Base-by-base conservation (phyloP, 64 coral and sea anemone genomes). In the Anthopleura sola region DNA sequence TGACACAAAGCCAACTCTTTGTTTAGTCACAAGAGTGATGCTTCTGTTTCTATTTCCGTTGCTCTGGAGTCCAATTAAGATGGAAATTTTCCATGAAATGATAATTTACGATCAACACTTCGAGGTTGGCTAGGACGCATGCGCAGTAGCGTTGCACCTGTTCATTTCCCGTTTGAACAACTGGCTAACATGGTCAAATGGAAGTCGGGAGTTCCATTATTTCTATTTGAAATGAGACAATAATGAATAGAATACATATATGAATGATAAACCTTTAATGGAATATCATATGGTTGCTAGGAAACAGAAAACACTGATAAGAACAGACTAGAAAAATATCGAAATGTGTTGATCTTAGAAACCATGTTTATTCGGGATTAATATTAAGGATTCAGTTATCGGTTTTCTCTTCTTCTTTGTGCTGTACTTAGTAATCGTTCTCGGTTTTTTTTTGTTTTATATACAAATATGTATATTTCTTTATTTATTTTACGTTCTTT, bases 21-120 rank as follows among this genome's bases (percentile, higher is more conserved):
- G 58, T 62, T 62, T 62, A 26, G 58, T 26, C 58, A n/a, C 58
- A 26, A 62, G 58, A 62, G 58, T 26, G 58, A 62, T 62, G 58
- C 58, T 62, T 62, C 58, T 26, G 6, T 26, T 62, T 62, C n/a
- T 62, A 62, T 62, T 62, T 62, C 58, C 58, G 58, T 62, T 62
- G 58, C 58, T n/a, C n/a, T 62, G 21, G n/a, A 62, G 21, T n/a
- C 7, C 23, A 26, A 62, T 62, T 62, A 62, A 62, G n/a, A 62
- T 62, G 58, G 58, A 62, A 62, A 62, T 26, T 62, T 62, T 62
- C 58, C 58, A 58, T 58, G 23, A 62, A 62, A 26, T 4, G 21
- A 26, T 62, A 62, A 62, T 62, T 53, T 62, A 62, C 58, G 58
- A n/a, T 62, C 58, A 62, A 62, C 58, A 62, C 58, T 62, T 62